phyloP scores from a whole-genome alignment of 2,113 vertebrate genomes.

The Dunckerocampus dactyliophorus region DNA sequence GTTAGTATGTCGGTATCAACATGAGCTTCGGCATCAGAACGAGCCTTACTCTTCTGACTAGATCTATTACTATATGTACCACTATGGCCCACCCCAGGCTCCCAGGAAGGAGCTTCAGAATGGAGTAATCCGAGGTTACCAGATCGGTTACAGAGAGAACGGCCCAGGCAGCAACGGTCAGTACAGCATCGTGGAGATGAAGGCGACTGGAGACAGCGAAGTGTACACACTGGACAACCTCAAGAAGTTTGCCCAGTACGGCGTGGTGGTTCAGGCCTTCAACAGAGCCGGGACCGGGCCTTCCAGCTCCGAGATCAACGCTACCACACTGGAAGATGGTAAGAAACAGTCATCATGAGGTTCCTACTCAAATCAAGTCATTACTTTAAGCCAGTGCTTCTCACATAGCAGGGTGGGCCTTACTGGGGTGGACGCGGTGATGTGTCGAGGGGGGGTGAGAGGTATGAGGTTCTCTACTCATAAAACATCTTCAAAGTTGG shows the following conservation, averaged over 20 bases:
- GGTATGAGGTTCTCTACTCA: too few species aligned
- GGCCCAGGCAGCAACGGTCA: constrained; percentile 95
- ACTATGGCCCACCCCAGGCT: constrained; percentile 69
- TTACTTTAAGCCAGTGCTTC: too few species aligned
- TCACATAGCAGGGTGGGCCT: too few species aligned
- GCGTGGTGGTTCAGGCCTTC: constrained; percentile 96
- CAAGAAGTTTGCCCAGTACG: constrained; percentile 97
- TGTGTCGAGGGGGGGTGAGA: too few species aligned
- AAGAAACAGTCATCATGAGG: constrained; percentile 18
- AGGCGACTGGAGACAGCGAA: constrained; percentile 93
- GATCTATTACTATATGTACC: background rate
- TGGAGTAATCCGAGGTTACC: constrained; percentile 94
- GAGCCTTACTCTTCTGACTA: too few species aligned
- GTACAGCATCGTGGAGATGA: constrained; percentile 99
- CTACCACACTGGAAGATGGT: constrained; percentile 92
- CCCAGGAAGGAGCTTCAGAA: constrained; percentile 97
- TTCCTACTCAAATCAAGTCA: too few species aligned
- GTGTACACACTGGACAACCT: constrained; percentile 97
- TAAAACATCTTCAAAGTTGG: too few species aligned
- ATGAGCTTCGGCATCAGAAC: too few species aligned
- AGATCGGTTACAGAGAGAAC: constrained; percentile 96
- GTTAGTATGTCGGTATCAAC: too few species aligned
- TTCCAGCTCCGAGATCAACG: constrained; percentile 96
- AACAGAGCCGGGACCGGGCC: constrained; percentile 94
- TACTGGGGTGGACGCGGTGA: too few species aligned